Evolutionary conservation across 2,797 vertebrate genomes (phyloP).

Genomic region (Alcedo quadribrachys): DNA sequence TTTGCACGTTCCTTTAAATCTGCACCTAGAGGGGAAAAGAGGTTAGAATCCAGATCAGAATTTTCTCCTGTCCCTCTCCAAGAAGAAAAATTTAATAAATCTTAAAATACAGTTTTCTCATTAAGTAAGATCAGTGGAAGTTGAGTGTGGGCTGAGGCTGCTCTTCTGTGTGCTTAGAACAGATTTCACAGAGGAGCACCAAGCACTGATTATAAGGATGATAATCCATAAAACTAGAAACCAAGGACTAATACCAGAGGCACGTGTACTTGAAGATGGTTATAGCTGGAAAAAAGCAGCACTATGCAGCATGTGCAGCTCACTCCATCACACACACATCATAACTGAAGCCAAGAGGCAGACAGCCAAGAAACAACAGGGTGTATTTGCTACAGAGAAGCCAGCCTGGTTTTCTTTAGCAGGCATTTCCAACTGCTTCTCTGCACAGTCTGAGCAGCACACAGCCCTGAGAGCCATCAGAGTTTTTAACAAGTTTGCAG

Average conservation of each 20-base stretch:
- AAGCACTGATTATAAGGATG: neutral
- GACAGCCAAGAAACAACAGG: neutral
- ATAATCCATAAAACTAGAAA: neutral
- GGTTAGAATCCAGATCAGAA: neutral
- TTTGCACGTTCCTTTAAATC: constrained; percentile 92
- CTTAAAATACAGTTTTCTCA: neutral
- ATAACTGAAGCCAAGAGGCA: neutral
- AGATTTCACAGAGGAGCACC: neutral
- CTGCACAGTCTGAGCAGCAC: neutral
- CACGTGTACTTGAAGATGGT: neutral
- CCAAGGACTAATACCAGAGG: neutral
- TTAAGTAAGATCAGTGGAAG: neutral
- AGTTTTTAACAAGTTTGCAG: neutral
- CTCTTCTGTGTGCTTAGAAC: neutral
- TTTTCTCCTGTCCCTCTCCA: neutral
- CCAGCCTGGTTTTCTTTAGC: neutral
- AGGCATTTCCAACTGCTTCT: neutral
- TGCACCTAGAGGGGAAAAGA: constrained; percentile 73
- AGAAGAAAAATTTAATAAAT: neutral
- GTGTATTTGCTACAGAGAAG: neutral
- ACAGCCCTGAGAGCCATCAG: neutral
- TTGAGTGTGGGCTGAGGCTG: neutral
- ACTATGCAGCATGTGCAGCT: fast-evolving
- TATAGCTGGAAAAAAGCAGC: neutral
- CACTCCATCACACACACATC: neutral